phyloP scores from a whole-genome alignment of 2,888 invertebrate genomes.

The Leistus spinibarbis region DNA sequence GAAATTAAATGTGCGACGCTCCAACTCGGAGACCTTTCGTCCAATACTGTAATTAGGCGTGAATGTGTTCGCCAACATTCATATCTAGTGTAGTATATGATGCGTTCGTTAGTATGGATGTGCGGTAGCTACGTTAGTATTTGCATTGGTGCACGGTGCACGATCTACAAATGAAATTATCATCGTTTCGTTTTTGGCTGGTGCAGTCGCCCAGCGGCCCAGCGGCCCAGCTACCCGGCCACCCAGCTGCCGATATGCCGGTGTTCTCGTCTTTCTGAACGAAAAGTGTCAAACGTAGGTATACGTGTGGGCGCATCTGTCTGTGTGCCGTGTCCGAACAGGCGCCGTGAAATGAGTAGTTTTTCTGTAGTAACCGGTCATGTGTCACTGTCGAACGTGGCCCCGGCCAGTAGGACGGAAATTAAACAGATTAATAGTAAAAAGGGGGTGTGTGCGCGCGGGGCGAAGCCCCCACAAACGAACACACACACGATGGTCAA shows the following conservation, averaged over 20 bases:
- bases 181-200: constrained; percentile 5
- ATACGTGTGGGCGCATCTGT: background rate
- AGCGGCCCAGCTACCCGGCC: no score
- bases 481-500: background rate
- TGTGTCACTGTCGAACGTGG: constrained; percentile 44
- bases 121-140: background rate
- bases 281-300: constrained; percentile 5
- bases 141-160: constrained; percentile 3
- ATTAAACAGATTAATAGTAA: constrained; percentile 47
- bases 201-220: no score
- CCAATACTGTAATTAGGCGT: background rate
- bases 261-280: constrained; percentile 2
- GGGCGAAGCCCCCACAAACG: background rate
- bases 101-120: background rate
- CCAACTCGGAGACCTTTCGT: background rate
- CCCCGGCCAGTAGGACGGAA: constrained; percentile 43
- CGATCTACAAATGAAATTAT: constrained; percentile 14
- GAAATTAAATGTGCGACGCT: background rate
- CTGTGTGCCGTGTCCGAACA: constrained; percentile 1
- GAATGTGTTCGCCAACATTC: background rate
- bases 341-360: constrained; percentile 11
- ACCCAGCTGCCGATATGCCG: no score
- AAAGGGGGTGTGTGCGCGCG: constrained; percentile 12
- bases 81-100: background rate
- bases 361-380: constrained; percentile 35